These are phyloP conservation scores for Cranoglanis bouderius DNA, from an alignment of 2,113 vertebrate species.

Conservation along the genomic window DNA sequence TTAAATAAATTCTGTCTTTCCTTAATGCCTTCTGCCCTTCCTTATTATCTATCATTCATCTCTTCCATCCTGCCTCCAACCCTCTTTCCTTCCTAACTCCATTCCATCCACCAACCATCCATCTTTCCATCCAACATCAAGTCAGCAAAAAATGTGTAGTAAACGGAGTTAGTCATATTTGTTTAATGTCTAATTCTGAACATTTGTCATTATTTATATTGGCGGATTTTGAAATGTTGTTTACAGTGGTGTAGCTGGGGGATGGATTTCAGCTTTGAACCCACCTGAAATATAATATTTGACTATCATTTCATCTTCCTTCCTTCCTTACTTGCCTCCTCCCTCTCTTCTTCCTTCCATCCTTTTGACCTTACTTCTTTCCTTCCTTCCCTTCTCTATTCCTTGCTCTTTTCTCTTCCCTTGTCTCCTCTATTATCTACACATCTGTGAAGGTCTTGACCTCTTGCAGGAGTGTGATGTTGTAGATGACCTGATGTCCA, in stretches of 20 bases:
- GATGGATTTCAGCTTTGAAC: no score
- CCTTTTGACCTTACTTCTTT: background rate
- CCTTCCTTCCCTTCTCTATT: background rate
- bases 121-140: background rate
- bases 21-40: background rate
- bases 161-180: background rate
- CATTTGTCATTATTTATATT: no score
- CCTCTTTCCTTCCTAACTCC: background rate
- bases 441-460: constrained; percentile 16
- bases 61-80: background rate
- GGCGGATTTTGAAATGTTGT: no score
- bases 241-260: no score
- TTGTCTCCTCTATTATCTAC: background rate
- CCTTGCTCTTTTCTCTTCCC: background rate
- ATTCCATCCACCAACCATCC: background rate
- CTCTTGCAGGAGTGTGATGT: constrained; percentile 51
- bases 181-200: no score
- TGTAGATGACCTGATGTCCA: constrained; percentile 72
- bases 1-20: background rate
- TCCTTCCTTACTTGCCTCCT: background rate
- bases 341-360: background rate
- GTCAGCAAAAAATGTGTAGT: background rate
- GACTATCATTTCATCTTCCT: background rate
- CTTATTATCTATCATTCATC: background rate
- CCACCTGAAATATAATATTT: no score